Evolutionary conservation across 2,888 invertebrate genomes (phyloP).

Genomic region (Synergus umbraculus): DNA sequence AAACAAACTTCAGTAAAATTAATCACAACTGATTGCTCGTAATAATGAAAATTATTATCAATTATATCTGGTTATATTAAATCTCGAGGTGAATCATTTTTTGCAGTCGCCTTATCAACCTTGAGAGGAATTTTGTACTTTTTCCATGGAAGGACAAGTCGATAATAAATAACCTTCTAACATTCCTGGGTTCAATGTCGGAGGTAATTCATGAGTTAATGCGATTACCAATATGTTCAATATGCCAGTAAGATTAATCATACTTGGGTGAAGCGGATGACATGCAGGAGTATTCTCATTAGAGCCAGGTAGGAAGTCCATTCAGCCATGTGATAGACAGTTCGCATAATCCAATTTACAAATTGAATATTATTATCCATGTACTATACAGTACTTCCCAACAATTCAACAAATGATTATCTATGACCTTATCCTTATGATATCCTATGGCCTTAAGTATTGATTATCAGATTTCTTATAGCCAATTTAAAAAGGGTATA

Average conservation of each 20-base stretch:
- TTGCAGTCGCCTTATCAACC: neutral
- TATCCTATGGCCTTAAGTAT: too few relatives aligned
- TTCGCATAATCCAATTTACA: neutral
- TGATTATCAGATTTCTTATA: too few relatives aligned
- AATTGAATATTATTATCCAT: neutral
- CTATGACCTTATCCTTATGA: too few relatives aligned
- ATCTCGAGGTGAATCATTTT: neutral
- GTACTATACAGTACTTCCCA: neutral
- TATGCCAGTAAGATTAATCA: slow-evolving; percentile 42
- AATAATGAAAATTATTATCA: too few relatives aligned
- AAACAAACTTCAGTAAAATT: neutral
- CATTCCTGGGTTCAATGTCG: slow-evolving; percentile 13
- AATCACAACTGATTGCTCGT: slow-evolving; percentile 1
- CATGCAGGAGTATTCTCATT: slow-evolving; percentile 10
- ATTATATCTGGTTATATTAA: too few relatives aligned
- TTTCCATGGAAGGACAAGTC: neutral
- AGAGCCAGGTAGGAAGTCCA: slow-evolving; percentile 12
- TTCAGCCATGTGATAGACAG: slow-evolving; percentile 11
- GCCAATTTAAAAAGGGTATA: too few relatives aligned
- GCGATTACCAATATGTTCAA: slow-evolving; percentile 44
- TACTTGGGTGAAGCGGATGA: slow-evolving; percentile 28
- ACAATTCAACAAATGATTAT: neutral
- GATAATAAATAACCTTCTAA: slow-evolving; percentile 20
- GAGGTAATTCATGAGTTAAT: slow-evolving; percentile 44
- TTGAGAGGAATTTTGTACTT: slow-evolving; percentile 1